phyloP scores from a whole-genome alignment of 2,888 invertebrate genomes.

The Tetropium fuscum region DNA sequence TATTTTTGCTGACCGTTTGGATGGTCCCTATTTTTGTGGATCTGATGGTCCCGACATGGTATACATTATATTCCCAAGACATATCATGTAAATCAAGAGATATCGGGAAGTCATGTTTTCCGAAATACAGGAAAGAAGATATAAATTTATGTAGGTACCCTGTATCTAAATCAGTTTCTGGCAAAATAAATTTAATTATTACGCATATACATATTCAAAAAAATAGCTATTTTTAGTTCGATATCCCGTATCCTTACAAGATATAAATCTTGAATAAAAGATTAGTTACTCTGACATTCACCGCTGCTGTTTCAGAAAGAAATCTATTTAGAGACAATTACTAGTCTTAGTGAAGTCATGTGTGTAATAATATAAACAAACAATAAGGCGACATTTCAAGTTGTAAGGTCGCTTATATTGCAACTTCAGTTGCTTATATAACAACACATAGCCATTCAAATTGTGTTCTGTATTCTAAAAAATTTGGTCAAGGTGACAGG shows the following conservation, averaged over 20 bases:
- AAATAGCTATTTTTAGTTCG: constrained; percentile 1
- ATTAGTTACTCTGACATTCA: neutral
- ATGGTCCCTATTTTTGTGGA: too few species aligned
- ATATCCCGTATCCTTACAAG: constrained; percentile 8
- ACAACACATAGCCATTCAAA: constrained; percentile 8
- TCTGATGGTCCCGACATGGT: too few species aligned
- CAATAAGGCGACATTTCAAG: constrained; percentile 6
- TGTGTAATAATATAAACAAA: constrained; percentile 19
- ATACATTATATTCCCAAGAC: too few species aligned
- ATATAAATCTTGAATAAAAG: neutral
- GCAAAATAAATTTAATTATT: too few species aligned
- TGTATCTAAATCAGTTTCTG: too few species aligned
- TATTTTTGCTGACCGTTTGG: too few species aligned
- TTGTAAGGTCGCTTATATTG: constrained; percentile 12
- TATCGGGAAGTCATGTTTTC: too few species aligned
- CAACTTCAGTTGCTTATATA: neutral
- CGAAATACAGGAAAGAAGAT: too few species aligned
- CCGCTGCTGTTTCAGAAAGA: constrained; percentile 3
- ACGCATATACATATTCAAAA: neutral
- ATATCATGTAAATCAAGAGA: too few species aligned
- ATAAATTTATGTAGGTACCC: too few species aligned
- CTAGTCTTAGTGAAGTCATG: constrained; percentile 3
- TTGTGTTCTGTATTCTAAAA: constrained; percentile 13
- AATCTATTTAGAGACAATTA: neutral
- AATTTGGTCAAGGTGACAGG: constrained; percentile 24